These are phyloP conservation scores for Microtus ochrogaster DNA, from an alignment of 2,113 vertebrate species.

Conservation along the genomic window DNA sequence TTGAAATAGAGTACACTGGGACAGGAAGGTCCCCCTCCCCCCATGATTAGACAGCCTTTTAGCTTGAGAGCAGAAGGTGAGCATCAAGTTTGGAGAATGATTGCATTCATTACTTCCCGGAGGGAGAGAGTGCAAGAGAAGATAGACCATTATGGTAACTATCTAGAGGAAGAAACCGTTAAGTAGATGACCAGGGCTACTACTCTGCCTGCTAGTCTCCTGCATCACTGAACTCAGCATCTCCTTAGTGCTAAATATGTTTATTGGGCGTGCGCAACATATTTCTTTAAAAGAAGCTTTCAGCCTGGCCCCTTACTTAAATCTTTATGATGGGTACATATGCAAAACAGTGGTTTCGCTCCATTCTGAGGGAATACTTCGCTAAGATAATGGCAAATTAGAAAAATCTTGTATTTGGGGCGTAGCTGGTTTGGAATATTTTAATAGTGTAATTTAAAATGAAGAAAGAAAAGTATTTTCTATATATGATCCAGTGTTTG, in stretches of 20 bases:
- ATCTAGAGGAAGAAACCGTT: conserved; percentile 11
- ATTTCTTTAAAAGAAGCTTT: neutral
- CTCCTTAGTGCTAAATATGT: too few species aligned
- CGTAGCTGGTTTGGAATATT: neutral
- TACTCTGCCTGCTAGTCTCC: neutral
- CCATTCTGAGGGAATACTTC: neutral
- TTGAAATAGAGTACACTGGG: neutral
- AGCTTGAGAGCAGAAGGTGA: neutral
- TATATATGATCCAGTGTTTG: neutral
- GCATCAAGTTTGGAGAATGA: conserved; percentile 3
- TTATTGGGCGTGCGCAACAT: neutral
- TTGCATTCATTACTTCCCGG: conserved; percentile 31
- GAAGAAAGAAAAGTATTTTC: neutral
- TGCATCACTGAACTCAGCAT: too few species aligned
- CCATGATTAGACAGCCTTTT: neutral
- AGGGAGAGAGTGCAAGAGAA: conserved; percentile 28
- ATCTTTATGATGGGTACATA: neutral
- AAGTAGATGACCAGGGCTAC: neutral
- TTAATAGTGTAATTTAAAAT: conserved; percentile 39
- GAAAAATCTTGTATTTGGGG: neutral
- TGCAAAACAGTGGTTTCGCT: neutral
- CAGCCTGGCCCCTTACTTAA: neutral
- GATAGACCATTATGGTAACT: conserved; percentile 2
- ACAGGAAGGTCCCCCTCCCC: neutral
- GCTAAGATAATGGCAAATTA: neutral